Evolutionary conservation across 2,888 invertebrate species (phyloP).

Genomic region (Stictocephala bisonia): DNA sequence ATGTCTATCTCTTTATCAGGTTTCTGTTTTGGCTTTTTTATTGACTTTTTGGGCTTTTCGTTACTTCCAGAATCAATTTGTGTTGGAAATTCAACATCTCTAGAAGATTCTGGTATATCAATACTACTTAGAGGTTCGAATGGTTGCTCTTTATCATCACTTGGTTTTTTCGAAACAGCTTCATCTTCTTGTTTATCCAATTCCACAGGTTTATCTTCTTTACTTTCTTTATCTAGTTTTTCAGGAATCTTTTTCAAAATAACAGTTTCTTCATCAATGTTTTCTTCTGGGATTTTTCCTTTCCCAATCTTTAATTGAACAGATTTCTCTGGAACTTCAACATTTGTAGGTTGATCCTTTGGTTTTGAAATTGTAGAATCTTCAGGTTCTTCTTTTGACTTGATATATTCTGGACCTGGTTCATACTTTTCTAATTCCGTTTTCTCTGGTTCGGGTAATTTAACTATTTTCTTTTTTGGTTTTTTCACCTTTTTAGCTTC

Average conservation of each 20-base stretch:
- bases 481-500: too few relatives aligned
- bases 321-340: too few relatives aligned
- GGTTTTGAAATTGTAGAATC: too few relatives aligned
- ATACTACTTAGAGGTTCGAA: background rate
- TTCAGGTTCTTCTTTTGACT: too few relatives aligned
- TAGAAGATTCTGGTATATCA: background rate
- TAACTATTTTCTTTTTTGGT: too few relatives aligned
- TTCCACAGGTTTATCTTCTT: constrained; percentile 53
- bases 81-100: background rate
- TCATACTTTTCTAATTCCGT: too few relatives aligned
- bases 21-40: constrained; percentile 63
- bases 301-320: too few relatives aligned
- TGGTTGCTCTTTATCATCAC: background rate
- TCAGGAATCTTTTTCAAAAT: too few relatives aligned
- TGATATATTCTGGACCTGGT: too few relatives aligned
- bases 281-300: too few relatives aligned
- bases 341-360: too few relatives aligned
- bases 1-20: constrained; percentile 55
- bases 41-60: background rate
- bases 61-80: background rate
- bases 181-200: background rate
- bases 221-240: constrained; percentile 55
- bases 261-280: background rate
- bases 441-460: too few relatives aligned
- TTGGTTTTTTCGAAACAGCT: background rate